Evolutionary conservation across 2,797 vertebrate genomes (phyloP).

Genomic region (Bucorvus abyssinicus): DNA sequence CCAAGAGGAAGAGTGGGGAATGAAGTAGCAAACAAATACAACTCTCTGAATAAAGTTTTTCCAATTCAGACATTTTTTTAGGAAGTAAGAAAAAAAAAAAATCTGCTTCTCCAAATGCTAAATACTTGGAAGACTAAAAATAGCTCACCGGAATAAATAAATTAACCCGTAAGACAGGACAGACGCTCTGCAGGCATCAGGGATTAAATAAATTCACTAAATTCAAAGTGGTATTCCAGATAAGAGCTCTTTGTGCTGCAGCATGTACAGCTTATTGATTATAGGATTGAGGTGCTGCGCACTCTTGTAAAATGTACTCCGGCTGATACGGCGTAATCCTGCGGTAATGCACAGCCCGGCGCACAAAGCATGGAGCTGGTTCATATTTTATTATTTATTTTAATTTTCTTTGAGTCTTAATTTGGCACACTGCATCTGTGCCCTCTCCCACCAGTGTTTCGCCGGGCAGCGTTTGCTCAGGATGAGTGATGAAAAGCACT

Average conservation of each 20-base stretch:
- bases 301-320: constrained; percentile 24
- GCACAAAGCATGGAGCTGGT: not conserved
- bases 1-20: not conserved
- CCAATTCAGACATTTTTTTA: not conserved
- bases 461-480: accelerated
- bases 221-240: constrained; percentile 50
- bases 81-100: not conserved
- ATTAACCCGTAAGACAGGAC: constrained; percentile 41
- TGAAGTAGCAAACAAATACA: not conserved
- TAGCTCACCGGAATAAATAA: constrained; percentile 51
- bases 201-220: constrained; percentile 52
- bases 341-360: accelerated
- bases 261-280: constrained; percentile 60
- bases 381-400: not conserved
- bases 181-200: constrained; percentile 41
- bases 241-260: constrained; percentile 61
- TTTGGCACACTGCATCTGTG: not conserved
- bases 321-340: not conserved
- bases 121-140: constrained; percentile 53
- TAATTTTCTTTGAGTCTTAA: not conserved
- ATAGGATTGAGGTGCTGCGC: constrained; percentile 35
- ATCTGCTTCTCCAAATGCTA: constrained; percentile 27
- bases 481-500: not conserved
- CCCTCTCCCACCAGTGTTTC: not conserved
- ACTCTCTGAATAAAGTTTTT: constrained; percentile 1